These are phyloP conservation scores for Chrysogorgia sp. DNA, from an alignment of 92 coral and sea anemone genomes.

Conservation along the genomic window DNA sequence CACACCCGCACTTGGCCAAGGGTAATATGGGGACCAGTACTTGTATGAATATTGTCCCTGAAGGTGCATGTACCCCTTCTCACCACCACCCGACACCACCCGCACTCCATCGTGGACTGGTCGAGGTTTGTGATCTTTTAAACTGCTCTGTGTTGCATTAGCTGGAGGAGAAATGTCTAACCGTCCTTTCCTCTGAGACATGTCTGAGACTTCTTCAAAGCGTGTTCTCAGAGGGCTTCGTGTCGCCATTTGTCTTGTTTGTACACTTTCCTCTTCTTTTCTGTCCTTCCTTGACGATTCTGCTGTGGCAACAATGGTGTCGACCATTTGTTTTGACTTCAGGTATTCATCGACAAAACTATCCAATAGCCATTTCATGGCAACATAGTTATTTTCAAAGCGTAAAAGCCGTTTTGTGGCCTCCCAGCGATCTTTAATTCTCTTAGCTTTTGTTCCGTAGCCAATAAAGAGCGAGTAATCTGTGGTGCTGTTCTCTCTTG, in stretches of 20 bases:
- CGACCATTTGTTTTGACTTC: constrained; percentile 29
- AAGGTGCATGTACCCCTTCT: constrained; percentile 1
- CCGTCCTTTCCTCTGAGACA: background rate
- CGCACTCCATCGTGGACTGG: background rate
- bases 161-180: background rate
- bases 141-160: background rate
- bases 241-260: constrained; percentile 6
- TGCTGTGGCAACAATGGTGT: constrained; percentile 9
- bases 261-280: background rate
- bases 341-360: constrained; percentile 43
- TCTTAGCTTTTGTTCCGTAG: constrained; percentile 35
- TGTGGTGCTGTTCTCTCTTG: background rate
- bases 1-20: constrained; percentile 10
- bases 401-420: constrained; percentile 32
- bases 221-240: constrained; percentile 29
- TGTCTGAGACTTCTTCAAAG: background rate
- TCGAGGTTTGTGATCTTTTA: background rate
- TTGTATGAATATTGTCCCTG: constrained; percentile 33
- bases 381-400: constrained; percentile 39
- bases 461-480: constrained; percentile 41
- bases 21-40: constrained; percentile 38
- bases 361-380: constrained; percentile 39
- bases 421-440: constrained; percentile 45
- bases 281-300: background rate
- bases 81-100: background rate